Conservation (phyloP, 2,113 vertebrate genomes). For the Mellivora capensis region DNA sequence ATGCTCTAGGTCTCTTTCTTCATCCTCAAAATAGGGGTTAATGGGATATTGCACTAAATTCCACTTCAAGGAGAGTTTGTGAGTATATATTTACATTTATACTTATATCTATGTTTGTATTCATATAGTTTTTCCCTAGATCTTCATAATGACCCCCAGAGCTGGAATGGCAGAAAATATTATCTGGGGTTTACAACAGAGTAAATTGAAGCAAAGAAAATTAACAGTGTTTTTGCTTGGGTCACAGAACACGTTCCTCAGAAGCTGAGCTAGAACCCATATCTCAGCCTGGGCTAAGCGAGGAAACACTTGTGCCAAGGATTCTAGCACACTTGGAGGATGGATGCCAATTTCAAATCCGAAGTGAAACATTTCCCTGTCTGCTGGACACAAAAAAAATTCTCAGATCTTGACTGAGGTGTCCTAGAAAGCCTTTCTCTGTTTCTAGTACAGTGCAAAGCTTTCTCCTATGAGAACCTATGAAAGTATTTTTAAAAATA, state of each 20-base stretch:
- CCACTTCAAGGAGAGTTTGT: neutral
- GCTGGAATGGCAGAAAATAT: neutral
- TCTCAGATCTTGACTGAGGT: neutral
- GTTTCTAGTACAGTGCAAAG: neutral
- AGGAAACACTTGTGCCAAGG: too few species aligned
- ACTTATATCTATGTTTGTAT: neutral
- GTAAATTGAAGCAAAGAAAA: neutral
- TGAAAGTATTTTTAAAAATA: constrained; percentile 53
- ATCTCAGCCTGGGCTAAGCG: neutral
- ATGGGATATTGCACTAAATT: neutral
- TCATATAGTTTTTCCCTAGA: neutral
- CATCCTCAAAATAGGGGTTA: neutral
- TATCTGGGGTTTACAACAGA: neutral
- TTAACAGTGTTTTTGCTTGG: neutral
- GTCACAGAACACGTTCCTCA: neutral
- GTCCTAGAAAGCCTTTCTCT: constrained; percentile 16
- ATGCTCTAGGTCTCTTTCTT: neutral
- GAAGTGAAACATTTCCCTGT: neutral
- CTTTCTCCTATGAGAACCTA: neutral
- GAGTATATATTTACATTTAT: neutral
- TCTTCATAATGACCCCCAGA: neutral
- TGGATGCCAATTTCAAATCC: neutral
- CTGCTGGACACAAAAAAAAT: neutral
- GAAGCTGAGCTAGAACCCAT: neutral
- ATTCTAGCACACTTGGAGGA: neutral